phyloP scores from a whole-genome alignment of 2,797 vertebrate species.

The Aeoliscus strigatus region DNA sequence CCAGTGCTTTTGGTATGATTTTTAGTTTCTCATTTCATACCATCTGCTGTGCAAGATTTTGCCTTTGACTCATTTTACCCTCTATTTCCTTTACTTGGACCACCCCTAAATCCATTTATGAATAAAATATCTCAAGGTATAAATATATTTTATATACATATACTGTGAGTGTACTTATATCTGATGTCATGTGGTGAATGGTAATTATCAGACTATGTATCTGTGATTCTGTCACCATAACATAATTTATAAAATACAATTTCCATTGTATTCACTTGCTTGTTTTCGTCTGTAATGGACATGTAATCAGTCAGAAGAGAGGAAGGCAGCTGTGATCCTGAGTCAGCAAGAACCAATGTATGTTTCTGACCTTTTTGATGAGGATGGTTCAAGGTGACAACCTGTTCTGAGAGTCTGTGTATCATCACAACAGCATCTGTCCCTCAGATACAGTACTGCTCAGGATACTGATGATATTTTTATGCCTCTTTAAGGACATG shows the following conservation, averaged over 20 bases:
- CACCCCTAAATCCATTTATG: constrained; percentile 30
- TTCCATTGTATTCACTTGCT: constrained; percentile 14
- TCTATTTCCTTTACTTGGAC: constrained; percentile 32
- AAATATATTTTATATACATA: too few species aligned
- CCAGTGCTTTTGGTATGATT: constrained; percentile 58
- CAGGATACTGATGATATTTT: constrained; percentile 2
- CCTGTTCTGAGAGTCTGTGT: constrained; percentile 8
- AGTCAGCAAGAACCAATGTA: constrained; percentile 50
- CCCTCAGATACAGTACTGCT: constrained; percentile 3
- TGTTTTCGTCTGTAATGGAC: constrained; percentile 5
- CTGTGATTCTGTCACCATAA: constrained; percentile 16
- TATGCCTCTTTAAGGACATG: constrained; percentile 23
- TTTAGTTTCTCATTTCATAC: constrained; percentile 56
- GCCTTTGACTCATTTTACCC: constrained; percentile 19
- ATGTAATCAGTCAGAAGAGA: constrained; percentile 3
- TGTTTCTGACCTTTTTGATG: too few species aligned
- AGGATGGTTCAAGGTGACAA: constrained; percentile 49
- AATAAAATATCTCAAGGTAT: constrained; percentile 38
- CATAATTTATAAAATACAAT: constrained; percentile 34
- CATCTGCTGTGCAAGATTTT: constrained; percentile 65
- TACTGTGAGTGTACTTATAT: too few species aligned
- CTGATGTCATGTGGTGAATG: constrained; percentile 27
- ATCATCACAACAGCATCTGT: constrained; percentile 43
- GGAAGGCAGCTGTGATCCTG: constrained; percentile 10
- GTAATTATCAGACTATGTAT: constrained; percentile 16